These are phyloP conservation scores for Ceyx margarethae DNA, from an alignment of 2,113 vertebrate species.

Conservation along the genomic window DNA sequence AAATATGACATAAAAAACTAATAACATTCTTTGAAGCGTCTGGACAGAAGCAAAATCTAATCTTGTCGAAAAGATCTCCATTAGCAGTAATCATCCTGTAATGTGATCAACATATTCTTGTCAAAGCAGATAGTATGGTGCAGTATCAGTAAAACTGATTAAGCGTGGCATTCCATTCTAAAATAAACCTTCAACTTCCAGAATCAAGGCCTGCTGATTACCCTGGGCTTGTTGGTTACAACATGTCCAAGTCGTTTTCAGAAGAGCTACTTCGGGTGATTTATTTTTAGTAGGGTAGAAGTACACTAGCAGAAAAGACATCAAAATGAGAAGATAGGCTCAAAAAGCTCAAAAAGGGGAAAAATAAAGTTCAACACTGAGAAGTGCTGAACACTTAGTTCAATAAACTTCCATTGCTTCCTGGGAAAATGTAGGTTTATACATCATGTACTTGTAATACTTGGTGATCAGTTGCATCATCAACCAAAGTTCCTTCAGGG, in stretches of 20 bases:
- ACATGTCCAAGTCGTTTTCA: background rate
- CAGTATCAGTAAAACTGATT: conserved; percentile 34
- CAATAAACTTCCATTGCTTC: background rate
- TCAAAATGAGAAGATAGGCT: background rate
- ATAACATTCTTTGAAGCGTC: conserved; percentile 50
- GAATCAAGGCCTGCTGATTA: background rate
- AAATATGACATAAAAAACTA: conserved; percentile 50
- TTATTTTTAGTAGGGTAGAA: background rate
- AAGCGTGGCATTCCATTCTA: conserved; percentile 20
- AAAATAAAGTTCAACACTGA: background rate
- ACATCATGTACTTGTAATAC: background rate
- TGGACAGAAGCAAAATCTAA: conserved; percentile 44
- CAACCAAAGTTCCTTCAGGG: background rate
- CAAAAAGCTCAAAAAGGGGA: background rate
- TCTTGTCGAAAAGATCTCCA: conserved; percentile 49
- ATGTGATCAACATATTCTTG: conserved; percentile 53
- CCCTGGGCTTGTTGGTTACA: background rate
- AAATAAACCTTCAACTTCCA: conserved; percentile 15
- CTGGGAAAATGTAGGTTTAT: background rate
- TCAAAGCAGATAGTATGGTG: conserved; percentile 26
- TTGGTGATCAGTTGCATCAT: background rate
- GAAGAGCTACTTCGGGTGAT: background rate
- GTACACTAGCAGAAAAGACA: background rate
- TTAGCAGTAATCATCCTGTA: conserved; percentile 59
- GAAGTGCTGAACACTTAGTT: background rate